Percentiles rank a stretch among this genome's conserved stretches.
These are phyloP conservation scores for Muscina levida DNA, from an alignment of 2,888 invertebrate species.

Conservation along the genomic window DNA sequence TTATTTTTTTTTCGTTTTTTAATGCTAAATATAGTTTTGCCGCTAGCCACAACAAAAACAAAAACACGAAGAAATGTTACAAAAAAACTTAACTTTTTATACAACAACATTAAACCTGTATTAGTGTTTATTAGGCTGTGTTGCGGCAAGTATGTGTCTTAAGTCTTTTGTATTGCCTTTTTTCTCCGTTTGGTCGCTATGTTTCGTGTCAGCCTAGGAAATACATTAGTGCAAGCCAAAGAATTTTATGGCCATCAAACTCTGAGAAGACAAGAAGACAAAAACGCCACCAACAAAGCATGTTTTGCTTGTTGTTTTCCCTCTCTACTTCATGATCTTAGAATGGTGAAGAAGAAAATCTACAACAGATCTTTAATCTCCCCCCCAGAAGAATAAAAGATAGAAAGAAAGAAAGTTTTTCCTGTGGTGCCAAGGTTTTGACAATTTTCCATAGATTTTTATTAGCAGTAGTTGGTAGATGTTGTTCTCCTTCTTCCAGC, in stretches of 20 bases:
- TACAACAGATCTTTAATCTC: no score
- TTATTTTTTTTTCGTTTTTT: no score
- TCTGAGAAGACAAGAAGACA: background rate
- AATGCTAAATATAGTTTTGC: slow-evolving; percentile 1
- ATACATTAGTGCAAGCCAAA: slow-evolving; percentile 34
- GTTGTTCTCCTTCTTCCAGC: background rate
- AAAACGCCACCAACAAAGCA: slow-evolving; percentile 17
- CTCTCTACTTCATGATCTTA: no score
- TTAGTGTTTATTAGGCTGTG: background rate
- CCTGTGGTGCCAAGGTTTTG: slow-evolving; percentile 43
- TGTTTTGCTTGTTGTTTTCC: background rate
- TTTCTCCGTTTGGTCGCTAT: no score
- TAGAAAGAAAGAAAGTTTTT: slow-evolving; percentile 49
- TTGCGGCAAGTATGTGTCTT: slow-evolving; percentile 14
- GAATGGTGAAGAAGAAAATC: no score
- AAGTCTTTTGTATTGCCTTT: slow-evolving; percentile 33
- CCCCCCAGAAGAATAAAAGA: slow-evolving; percentile 2
- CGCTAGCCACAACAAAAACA: slow-evolving; percentile 2
- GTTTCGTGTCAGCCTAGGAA: no score
- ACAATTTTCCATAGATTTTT: slow-evolving; percentile 53
- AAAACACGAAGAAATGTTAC: background rate
- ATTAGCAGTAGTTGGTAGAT: background rate
- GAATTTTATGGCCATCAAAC: slow-evolving; percentile 35
- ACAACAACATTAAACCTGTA: background rate
- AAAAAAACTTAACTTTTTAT: no score